Conservation (phyloP, 2,113 vertebrate genomes). For the Urocynchramus pylzowi region DNA sequence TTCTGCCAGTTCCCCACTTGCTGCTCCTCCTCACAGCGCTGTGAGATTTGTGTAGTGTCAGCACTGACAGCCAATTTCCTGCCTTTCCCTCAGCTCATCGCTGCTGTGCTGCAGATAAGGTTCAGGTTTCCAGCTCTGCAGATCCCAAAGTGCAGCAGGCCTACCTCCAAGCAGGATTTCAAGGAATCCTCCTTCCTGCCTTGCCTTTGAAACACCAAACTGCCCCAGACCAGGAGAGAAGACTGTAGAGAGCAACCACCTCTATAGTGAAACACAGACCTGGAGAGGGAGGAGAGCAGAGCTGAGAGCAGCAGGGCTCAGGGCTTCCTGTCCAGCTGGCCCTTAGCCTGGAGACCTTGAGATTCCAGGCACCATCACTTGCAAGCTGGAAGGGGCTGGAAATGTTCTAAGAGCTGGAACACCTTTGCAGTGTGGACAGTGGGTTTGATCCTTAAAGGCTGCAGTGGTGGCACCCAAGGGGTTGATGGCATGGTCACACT, state of each 20-base stretch:
- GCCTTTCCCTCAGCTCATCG: neutral
- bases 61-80: constrained; percentile 1
- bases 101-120: neutral
- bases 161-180: neutral
- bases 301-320: neutral
- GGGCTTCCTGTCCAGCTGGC: neutral
- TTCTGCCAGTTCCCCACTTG: neutral
- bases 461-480: neutral
- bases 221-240: neutral
- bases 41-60: neutral
- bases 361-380: neutral
- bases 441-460: neutral
- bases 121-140: neutral
- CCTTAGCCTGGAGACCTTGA: neutral
- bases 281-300: neutral
- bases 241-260: neutral
- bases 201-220: neutral
- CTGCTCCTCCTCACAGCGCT: neutral
- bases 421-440: neutral
- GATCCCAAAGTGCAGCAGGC: neutral
- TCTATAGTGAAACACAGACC: neutral
- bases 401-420: neutral
- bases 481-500: neutral
- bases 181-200: neutral
- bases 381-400: neutral